Conservation (phyloP, 2,888 invertebrate genomes). For the Linnaemya tessellans region DNA sequence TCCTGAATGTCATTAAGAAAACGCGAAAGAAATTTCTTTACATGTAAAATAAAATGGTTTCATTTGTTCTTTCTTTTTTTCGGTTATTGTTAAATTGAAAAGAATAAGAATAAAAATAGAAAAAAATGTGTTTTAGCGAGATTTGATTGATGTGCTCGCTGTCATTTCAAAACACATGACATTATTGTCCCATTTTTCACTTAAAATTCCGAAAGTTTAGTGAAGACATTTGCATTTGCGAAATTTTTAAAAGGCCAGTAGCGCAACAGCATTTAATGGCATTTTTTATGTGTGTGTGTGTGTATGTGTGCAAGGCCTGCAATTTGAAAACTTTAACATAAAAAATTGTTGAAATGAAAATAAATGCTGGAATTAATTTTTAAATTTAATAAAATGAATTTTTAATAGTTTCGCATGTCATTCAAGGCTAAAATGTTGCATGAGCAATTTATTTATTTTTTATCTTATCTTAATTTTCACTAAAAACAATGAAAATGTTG, state of each 20-base stretch:
- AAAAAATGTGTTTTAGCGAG: neutral
- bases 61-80: neutral
- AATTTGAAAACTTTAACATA: too few relatives aligned
- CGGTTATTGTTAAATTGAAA: neutral
- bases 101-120: neutral
- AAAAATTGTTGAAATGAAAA: too few relatives aligned
- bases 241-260: neutral
- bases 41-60: neutral
- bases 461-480: too few relatives aligned
- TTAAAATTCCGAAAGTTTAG: neutral
- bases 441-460: too few relatives aligned
- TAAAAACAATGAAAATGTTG: too few relatives aligned
- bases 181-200: constrained; percentile 17
- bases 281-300: neutral
- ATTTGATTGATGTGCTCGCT: constrained; percentile 39
- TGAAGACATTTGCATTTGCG: neutral
- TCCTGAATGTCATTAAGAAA: neutral
- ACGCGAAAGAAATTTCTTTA: neutral
- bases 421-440: too few relatives aligned
- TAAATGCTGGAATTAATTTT: too few relatives aligned
- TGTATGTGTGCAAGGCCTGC: too few relatives aligned
- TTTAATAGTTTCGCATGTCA: too few relatives aligned
- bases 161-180: neutral
- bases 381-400: too few relatives aligned
- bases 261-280: neutral